phyloP scores from a whole-genome alignment of 2,113 vertebrate genomes.

The Peucedramus taeniatus region DNA sequence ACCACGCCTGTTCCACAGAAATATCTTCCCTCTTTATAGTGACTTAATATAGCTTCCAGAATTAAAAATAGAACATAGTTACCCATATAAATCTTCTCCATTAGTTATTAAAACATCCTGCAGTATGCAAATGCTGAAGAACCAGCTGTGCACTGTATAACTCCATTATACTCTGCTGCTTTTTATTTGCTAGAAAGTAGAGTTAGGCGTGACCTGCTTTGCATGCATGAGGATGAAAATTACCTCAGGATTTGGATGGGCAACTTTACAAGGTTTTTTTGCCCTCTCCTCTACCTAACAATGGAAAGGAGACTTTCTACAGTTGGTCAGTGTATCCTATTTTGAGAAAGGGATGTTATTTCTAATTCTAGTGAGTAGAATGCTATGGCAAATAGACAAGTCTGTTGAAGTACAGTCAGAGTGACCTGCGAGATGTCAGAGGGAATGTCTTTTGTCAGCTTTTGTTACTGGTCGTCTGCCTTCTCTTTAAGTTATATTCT shows the following conservation, averaged over 20 bases:
- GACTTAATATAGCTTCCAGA: constrained; percentile 12
- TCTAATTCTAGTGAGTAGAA: not conserved
- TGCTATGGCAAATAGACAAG: not conserved
- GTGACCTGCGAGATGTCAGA: not conserved
- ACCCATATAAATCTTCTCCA: not conserved
- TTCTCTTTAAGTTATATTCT: not conserved
- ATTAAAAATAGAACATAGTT: constrained; percentile 19
- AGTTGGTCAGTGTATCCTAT: not conserved
- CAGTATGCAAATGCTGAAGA: not conserved
- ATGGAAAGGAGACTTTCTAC: not conserved
- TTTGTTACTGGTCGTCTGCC: not conserved
- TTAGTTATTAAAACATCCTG: not conserved
- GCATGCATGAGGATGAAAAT: not conserved
- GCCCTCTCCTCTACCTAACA: not conserved
- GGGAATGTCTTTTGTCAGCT: not conserved
- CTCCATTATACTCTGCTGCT: not conserved
- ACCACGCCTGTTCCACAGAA: not conserved
- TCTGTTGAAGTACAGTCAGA: not conserved
- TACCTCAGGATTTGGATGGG: not conserved
- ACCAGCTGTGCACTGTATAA: not conserved
- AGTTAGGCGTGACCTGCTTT: not conserved
- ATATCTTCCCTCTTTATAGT: not conserved
- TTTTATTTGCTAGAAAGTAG: not conserved
- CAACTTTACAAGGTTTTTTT: not conserved
- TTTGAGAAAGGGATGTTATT: not conserved